Evolutionary conservation across 2,113 vertebrate genomes (phyloP), one percentile per base, ranked within the genome.

Genomic region (Equus quagga): DNA sequence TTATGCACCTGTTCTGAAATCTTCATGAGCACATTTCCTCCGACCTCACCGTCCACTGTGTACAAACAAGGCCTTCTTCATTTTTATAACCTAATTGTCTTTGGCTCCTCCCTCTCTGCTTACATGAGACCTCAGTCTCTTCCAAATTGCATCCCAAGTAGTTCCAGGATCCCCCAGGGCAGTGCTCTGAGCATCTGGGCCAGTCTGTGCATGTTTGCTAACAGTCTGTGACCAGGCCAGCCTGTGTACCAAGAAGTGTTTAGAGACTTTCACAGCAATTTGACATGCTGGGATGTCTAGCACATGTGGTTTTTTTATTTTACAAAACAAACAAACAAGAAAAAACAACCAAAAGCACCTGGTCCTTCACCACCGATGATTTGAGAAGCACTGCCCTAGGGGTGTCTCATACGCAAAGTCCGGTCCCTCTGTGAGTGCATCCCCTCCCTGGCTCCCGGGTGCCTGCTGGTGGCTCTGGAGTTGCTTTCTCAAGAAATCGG

Each of bases 1-100:
- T 75, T 24, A 3, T 11, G 67, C 6, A 62, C 60, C 81, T 91
- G 46, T 70, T 62, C 60, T 72, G 24, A 92, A 82, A 67, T 54
- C 82, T 80, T n/a, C 23, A 12, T 17, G 33, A 96, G 78, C 51
- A 36, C 13, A 36, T 67, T 90, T 95, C 89, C 58, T 95, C 51
- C 67, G 64, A 60, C 64, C 62, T 88, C 19, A 44, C 17, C 2
- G 15, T n/a, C 33, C 18, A 2, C 75, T 28, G 2, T 64, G 62
- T 33, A 49, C 69, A 80, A 54, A 90, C 62, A 91, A 81, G 36
- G 69, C 41, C 28, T 10, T 0, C 1, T 36, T 65, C 36, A 6
- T 26, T 24, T 24, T 41, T 33, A 51, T 28, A 5, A 8, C 28
- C 41, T 7, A 4, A 8, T 15, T 60, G 56, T 49, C 44, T 56